Base-by-base conservation (phyloP, 2,113 vertebrate species). In the Petrocephalus microphthalmus region DNA sequence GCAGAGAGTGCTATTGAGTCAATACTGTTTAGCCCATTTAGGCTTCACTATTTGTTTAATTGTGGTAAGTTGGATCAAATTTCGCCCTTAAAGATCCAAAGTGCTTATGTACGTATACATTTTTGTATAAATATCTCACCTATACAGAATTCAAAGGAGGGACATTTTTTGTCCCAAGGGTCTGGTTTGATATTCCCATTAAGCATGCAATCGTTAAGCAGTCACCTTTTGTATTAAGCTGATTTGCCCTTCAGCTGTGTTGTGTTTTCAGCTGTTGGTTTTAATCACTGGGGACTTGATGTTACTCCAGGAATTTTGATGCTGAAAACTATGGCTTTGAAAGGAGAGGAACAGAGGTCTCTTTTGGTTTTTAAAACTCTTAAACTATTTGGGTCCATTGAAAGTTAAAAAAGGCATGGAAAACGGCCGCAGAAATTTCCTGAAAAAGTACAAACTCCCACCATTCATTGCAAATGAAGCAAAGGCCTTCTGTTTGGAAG, bases 1-100 rank as follows among this genome's bases (percentile, higher is more conserved):
- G 49, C 37, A 85, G 84, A 85, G 84, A 85, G 84, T 56, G 84
- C 84, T 85, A n/a, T 85, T 56, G 84, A 85, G 84, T 54, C 52
- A 2, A 54, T 42, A 51, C 25, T 51, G 81, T 83, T n/a, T 0
- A 29, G 15, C 49, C 7, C 3, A 3, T 15, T n/a, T 20, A 49
- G 81, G 19, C 45, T 47, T 11, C 7, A 67, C 10, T 33, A 25
- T 33, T 25, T 54, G n/a, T 2, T 85, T 29, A 25, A 78, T 78
- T 78, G 71, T 2, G 15, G 1, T 37, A 78, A 78, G 37, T 78
- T 33, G 33, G 71, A 78, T 74, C 13, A 37, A 17, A 29, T 78
- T 19, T 42, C 15, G 0, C 13, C 71, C 33, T 42, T 42, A 42
- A 42, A 78, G 29, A 33, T 78, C 5, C 33, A 78, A 78, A 37